Conservation (phyloP, 2,113 vertebrate genomes). For the Genyomyrus donnyi region DNA sequence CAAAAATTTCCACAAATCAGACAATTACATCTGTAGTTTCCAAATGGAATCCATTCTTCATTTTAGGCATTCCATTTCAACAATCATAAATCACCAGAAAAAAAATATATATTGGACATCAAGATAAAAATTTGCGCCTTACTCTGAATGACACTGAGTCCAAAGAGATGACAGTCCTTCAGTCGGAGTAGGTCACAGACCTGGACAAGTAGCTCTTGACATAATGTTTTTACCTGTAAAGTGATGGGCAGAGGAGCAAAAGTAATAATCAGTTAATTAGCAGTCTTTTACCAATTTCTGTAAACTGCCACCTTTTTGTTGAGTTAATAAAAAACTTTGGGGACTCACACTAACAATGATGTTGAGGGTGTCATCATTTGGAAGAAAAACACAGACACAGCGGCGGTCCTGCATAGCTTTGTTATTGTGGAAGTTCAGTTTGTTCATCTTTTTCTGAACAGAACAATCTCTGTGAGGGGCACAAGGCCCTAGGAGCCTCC, state of each 20-base stretch:
- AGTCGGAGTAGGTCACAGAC: conserved; percentile 92
- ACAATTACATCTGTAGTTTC: not conserved
- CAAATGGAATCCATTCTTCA: not conserved
- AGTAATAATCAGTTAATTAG: not conserved
- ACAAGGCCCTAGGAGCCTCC: conserved; percentile 47
- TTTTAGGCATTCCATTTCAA: not conserved
- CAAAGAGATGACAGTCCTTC: conserved; percentile 94
- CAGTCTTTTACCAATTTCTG: not conserved
- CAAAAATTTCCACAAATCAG: not conserved
- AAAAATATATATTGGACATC: not conserved
- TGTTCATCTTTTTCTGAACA: conserved; percentile 84
- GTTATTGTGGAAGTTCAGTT: conserved; percentile 91
- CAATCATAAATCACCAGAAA: not conserved
- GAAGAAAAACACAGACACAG: conserved; percentile 95
- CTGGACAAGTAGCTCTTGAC: conserved; percentile 88
- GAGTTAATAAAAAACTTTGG: not conserved
- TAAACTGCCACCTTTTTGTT: not conserved
- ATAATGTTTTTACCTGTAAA: conserved; percentile 85
- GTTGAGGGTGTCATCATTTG: conserved; percentile 90
- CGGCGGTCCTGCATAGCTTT: conserved; percentile 98
- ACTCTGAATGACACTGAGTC: conserved; percentile 97
- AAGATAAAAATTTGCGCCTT: conserved; percentile 44
- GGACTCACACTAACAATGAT: conserved; percentile 92
- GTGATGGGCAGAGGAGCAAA: not conserved
- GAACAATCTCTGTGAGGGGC: conserved; percentile 43